A percentile compares a stretch with the other conserved stretches of the same genome.
phyloP scores from a whole-genome alignment of 2,113 vertebrate species.

The Suricata suricatta region DNA sequence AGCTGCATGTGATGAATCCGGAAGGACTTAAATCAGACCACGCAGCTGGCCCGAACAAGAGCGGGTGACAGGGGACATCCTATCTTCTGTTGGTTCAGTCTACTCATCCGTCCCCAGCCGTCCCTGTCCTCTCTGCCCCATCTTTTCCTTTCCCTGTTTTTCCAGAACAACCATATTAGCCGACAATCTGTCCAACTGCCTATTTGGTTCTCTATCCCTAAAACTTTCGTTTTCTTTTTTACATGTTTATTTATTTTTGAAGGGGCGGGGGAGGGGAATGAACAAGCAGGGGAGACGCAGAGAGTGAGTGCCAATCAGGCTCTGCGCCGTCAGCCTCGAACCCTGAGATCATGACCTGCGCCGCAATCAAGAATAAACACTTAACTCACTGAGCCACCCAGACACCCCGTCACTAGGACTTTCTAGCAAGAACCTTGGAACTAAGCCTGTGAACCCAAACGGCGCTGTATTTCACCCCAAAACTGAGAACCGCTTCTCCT shows the following conservation, averaged over 20 bases:
- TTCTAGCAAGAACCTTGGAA: not conserved
- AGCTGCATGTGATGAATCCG: not conserved
- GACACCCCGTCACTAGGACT: not conserved
- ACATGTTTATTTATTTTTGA: too few species aligned
- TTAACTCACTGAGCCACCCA: too few species aligned
- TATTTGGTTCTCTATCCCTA: not conserved
- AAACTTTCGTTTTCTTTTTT: too few species aligned
- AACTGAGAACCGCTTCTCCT: not conserved
- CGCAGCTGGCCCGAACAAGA: not conserved
- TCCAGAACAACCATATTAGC: not conserved
- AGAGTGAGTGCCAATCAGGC: too few species aligned
- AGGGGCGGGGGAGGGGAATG: too few species aligned
- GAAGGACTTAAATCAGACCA: not conserved
- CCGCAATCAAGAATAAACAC: too few species aligned
- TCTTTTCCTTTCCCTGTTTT: not conserved
- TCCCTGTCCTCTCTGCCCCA: too few species aligned
- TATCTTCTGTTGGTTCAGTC: not conserved
- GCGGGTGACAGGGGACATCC: fast-evolving
- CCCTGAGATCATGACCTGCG: too few species aligned
- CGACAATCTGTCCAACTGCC: not conserved
- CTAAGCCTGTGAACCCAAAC: not conserved
- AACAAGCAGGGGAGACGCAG: too few species aligned
- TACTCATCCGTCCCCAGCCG: not conserved
- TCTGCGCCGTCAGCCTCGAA: too few species aligned
- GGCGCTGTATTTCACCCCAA: not conserved